Conservation (phyloP, 37 sponge, comb jelly and placozoan genomes). For the Cladorhizidae sp. region DNA sequence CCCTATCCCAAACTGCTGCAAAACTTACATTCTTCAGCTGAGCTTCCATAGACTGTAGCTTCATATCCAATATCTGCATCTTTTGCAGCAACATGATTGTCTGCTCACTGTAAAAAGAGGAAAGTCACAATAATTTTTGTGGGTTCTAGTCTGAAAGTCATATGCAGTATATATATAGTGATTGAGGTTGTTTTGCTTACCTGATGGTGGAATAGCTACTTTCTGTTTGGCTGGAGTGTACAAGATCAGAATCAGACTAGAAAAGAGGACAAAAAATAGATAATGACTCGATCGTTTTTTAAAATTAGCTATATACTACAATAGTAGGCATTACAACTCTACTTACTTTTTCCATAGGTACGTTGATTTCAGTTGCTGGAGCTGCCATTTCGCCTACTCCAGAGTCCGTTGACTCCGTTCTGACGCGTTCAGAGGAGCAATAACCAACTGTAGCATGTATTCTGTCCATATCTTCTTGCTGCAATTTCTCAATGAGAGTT, state of each 20-base stretch:
- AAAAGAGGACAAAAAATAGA: no score
- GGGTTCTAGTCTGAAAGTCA: no score
- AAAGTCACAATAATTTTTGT: no score
- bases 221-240: no score
- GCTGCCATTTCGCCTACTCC: background rate
- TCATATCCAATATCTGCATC: constrained; percentile 56
- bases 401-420: constrained; percentile 15
- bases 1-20: background rate
- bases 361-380: background rate
- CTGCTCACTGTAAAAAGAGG: constrained; percentile 37
- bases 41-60: constrained; percentile 55
- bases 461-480: background rate
- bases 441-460: background rate
- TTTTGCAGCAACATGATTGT: constrained; percentile 35
- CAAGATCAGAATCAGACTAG: no score
- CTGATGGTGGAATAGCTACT: no score
- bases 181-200: no score
- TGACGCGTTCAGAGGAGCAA: constrained; percentile 1
- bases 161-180: no score
- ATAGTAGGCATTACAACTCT: no score
- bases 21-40: constrained; percentile 22
- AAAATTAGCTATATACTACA: no score
- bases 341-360: constrained; percentile 20
- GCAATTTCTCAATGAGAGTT: no score
- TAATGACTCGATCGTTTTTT: no score